phyloP scores from a whole-genome alignment of 2,888 invertebrate species.

The Andrena flavipes region DNA sequence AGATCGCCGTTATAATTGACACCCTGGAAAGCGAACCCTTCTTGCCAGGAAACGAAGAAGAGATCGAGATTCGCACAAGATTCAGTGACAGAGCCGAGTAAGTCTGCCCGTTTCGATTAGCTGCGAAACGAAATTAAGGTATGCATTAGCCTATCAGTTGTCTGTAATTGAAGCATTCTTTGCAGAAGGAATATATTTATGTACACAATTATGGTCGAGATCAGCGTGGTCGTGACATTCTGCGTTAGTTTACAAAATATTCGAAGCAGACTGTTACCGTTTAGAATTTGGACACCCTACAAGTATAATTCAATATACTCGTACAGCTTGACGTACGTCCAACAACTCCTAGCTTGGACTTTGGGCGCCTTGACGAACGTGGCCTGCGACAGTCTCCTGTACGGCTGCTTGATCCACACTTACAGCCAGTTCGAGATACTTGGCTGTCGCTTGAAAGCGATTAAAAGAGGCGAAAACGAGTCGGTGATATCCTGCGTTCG shows the following conservation, averaged over 20 bases:
- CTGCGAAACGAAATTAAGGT: too few species aligned
- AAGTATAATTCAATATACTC: background rate
- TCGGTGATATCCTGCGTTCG: slow-evolving; percentile 7
- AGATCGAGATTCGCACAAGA: slow-evolving; percentile 28
- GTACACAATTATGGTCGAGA: slow-evolving; percentile 30
- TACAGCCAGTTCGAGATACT: slow-evolving; percentile 56
- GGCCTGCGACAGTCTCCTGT: slow-evolving; percentile 49
- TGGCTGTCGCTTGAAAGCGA: slow-evolving; percentile 39
- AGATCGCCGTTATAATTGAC: slow-evolving; percentile 16
- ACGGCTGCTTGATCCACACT: slow-evolving; percentile 45
- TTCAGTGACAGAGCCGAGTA: background rate
- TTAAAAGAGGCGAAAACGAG: background rate
- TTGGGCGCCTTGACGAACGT: slow-evolving; percentile 21
- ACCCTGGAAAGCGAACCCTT: slow-evolving; percentile 36
- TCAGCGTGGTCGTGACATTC: background rate
- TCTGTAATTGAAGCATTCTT: background rate
- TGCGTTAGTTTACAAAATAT: slow-evolving; percentile 1
- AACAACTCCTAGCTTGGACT: slow-evolving; percentile 24
- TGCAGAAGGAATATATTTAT: slow-evolving; percentile 34
- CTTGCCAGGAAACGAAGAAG: slow-evolving; percentile 19
- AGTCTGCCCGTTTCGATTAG: background rate
- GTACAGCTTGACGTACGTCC: slow-evolving; percentile 18
- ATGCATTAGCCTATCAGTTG: too few species aligned
- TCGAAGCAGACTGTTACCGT: slow-evolving; percentile 16
- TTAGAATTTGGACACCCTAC: slow-evolving; percentile 57